Conservation (phyloP, 2,113 vertebrate genomes). For the Pipa parva region DNA sequence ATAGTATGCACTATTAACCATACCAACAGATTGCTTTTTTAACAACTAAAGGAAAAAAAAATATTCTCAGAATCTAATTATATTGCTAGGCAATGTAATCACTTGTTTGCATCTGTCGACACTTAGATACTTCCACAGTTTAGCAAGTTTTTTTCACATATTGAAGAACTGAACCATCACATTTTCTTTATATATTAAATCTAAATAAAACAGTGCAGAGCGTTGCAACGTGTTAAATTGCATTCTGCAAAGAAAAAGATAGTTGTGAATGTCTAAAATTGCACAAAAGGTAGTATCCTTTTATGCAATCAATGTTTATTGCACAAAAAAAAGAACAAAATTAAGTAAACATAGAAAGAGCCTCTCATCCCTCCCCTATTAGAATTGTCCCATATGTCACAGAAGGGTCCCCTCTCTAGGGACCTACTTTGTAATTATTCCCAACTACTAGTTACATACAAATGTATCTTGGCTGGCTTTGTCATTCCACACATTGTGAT, state of each 20-base stretch:
- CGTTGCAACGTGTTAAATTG: conserved; percentile 13
- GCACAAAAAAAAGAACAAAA: neutral
- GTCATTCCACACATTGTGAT: no score
- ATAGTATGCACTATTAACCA: conserved; percentile 28
- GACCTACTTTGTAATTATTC: no score
- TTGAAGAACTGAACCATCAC: conserved; percentile 27
- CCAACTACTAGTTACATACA: no score
- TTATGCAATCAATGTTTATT: neutral
- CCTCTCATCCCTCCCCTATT: no score
- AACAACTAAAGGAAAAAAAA: conserved; percentile 36
- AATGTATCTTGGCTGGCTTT: no score
- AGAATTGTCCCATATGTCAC: neutral
- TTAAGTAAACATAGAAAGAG: neutral
- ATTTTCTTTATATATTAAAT: conserved; percentile 17
- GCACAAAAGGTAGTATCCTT: neutral
- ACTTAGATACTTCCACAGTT: conserved; percentile 38
- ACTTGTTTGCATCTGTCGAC: conserved; percentile 39
- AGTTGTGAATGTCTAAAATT: neutral
- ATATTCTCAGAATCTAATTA: conserved; percentile 39
- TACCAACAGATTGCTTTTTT: conserved; percentile 38
- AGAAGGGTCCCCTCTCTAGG: no score
- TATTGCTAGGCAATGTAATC: conserved; percentile 41
- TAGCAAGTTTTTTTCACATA: conserved; percentile 27
- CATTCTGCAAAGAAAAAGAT: conserved; percentile 16
- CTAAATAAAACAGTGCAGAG: neutral